These are phyloP conservation scores for Pavo muticus DNA, from an alignment of 2,113 vertebrate species.

Conservation along the genomic window DNA sequence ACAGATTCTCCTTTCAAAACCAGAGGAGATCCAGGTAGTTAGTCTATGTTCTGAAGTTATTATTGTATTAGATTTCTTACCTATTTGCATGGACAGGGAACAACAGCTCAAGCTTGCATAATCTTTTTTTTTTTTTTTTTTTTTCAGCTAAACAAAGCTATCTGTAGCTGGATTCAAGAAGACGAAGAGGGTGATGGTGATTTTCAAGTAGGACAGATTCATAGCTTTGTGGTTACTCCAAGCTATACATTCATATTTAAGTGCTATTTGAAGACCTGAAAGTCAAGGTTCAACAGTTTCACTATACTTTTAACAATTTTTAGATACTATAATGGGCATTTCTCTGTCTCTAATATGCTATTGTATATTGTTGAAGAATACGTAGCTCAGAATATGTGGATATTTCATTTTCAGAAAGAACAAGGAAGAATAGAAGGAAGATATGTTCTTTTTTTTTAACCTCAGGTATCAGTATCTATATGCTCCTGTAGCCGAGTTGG, in stretches of 20 bases:
- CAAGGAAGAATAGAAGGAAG: background rate
- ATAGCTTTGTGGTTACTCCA: background rate
- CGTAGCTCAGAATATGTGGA: background rate
- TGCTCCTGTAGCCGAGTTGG: conserved; percentile 16
- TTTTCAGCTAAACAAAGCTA: background rate
- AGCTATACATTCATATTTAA: background rate
- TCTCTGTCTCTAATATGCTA: background rate
- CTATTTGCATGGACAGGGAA: background rate
- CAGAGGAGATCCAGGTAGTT: background rate
- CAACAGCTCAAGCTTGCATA: background rate
- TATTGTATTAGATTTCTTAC: background rate
- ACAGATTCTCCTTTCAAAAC: background rate
- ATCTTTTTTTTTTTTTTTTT: background rate
- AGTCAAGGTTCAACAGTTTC: background rate
- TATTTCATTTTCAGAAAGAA: background rate
- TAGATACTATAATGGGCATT: background rate
- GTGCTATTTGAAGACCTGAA: background rate
- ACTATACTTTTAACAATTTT: background rate
- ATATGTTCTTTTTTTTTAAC: conserved; percentile 20
- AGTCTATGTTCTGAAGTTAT: background rate
- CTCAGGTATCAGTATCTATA: conserved; percentile 17
- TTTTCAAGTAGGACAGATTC: background rate
- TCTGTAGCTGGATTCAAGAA: background rate
- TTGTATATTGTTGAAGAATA: background rate
- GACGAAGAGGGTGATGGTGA: background rate